Evolutionary conservation across 2,888 invertebrate genomes (phyloP), one percentile per base, ranked within the genome.

Genomic region (Tenthredo notha): DNA sequence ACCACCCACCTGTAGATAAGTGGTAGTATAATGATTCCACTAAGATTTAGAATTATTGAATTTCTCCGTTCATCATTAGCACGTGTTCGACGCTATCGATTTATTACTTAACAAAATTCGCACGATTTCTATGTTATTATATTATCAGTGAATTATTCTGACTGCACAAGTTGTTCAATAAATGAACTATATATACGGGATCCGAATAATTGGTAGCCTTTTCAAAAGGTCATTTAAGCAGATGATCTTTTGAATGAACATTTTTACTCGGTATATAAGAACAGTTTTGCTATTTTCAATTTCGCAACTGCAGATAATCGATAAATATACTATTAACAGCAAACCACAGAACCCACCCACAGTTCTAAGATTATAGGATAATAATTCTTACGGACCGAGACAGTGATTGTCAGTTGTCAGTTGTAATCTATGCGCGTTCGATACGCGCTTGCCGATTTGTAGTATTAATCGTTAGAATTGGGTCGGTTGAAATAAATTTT

Each of bases 341-440:
- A 21, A 40, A 74, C 47, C 61, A 83, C 83, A 90, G 80, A 80
- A 61, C 72, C 80, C 80, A 80, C 58, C 80, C 80, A 80, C 58
- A 40, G 80, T 89, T 90, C 89, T 90, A 87, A 89, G 91, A 92
- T 93, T 92, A 93, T 90, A 88, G 92, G 89, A 90, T 91, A 92
- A 92, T 93, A 93, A 93, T 91, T 93, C 92, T 92, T 90, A 88
- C 88, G 85, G 84, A 87, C 86, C 89, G 86, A 91, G 92, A 92
- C 92, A 92, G 92, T 92, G 92, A 93, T 92, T 92, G 92, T 92
- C 92, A 92, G 92, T 91, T 91, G 92, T 89, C 87, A 87, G 90
- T 87, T 90, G 90, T 89, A 89, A 89, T 89, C 90, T 88, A 88
- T 88, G 88, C 88, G 85, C 87, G 86, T 86, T 86, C 10, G 33